Base-by-base conservation (phyloP, 2,113 vertebrate genomes). In the Microcebus murinus region DNA sequence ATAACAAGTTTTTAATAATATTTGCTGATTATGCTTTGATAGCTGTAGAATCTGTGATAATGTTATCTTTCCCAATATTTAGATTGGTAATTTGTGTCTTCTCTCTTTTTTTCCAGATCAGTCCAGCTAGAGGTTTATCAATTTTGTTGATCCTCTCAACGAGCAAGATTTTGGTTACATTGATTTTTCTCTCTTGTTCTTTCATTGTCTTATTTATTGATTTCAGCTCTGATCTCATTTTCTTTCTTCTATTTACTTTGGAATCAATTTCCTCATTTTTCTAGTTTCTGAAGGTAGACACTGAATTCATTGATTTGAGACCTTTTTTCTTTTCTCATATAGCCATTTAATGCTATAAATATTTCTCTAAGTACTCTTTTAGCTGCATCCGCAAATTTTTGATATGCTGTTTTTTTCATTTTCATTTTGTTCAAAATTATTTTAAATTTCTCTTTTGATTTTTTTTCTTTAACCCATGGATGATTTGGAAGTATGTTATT, bases 111-210 rank as follows among this genome's bases (percentile, higher is more conserved):
- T 89, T 94, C 20, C 55, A 83, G 36, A 84, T 87, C 34, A 86
- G 20, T 86, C 17, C 6, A 61, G 15, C 39, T 71, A 97, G 59
- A 84, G 55, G 7, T 36, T 80, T 67, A 88, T 61, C 63, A 94
- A 52, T 39, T 97, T 87, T 86, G 55, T 90, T 87, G 77, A 79
- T 67, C 55, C 67, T 97, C 67, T 84, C 39, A 80, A 73, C 14
- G 39, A 90, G 27, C 87, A 88, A 83, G 71, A 80, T 84, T 85
- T 88, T 73, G 4, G 39, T 96, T 70, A 79, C 29, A 79, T n/a
- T 95, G 55, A 59, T 96, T 55, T 86, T 86, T 93, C 18, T 73
- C 20, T 50, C 15, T 79, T 80, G 34, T 81, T 52, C 8, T 85
- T 84, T 63, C 36, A 65, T 87, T 74, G 21, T 63, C 29, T 73